phyloP scores from a whole-genome alignment of 2,888 invertebrate species.

The Flexamia atlantica region DNA sequence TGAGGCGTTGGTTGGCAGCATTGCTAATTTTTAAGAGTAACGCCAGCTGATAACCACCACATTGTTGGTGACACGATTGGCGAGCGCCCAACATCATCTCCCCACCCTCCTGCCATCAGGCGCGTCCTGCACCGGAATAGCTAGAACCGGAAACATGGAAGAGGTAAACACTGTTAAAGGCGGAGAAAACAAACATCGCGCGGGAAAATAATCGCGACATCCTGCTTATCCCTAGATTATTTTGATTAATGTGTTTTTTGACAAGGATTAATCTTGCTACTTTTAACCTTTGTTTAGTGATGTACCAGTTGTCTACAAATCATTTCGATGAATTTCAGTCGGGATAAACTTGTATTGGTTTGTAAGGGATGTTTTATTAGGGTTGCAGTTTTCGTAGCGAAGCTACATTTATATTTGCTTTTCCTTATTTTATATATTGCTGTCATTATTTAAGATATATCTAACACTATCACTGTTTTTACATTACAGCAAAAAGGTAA shows the following conservation, averaged over 20 bases:
- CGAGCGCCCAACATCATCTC: constrained; percentile 10
- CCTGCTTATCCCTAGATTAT: background rate
- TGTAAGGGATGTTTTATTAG: too few species aligned
- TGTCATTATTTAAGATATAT: too few species aligned
- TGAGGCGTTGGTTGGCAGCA: constrained; percentile 38
- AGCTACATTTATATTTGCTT: too few species aligned
- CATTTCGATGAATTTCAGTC: too few species aligned
- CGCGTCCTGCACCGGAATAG: constrained; percentile 44
- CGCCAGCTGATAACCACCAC: constrained; percentile 29
- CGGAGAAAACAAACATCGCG: constrained; percentile 41
- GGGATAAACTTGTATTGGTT: too few species aligned
- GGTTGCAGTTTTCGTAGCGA: too few species aligned
- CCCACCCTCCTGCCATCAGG: background rate
- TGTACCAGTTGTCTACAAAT: too few species aligned
- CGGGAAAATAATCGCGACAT: constrained; percentile 41
- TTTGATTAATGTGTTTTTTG: constrained; percentile 62
- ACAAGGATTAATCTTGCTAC: constrained; percentile 67
- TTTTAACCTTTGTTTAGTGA: background rate
- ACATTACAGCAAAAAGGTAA: too few species aligned
- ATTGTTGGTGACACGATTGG: constrained; percentile 57
- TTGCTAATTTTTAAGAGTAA: constrained; percentile 44
- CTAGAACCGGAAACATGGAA: constrained; percentile 38
- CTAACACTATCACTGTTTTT: too few species aligned
- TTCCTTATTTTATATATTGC: too few species aligned
- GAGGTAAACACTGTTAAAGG: constrained; percentile 36